A percentile compares a stretch with the other conserved stretches of the same genome.
phyloP scores from a whole-genome alignment of 2,113 vertebrate genomes.

The Corydoras maculifer region DNA sequence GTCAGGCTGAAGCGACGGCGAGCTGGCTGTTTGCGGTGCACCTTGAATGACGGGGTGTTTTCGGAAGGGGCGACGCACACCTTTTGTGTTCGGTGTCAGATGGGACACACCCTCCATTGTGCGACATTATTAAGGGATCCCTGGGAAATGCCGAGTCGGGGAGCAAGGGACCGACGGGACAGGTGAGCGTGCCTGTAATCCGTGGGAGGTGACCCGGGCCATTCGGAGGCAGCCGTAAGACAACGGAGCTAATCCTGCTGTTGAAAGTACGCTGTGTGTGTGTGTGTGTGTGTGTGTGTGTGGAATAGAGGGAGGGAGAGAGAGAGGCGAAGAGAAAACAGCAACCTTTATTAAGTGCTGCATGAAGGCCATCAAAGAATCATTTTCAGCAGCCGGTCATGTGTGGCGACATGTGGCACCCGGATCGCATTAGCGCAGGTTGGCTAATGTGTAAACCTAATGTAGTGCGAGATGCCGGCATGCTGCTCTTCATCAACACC shows the following conservation, averaged over 20 bases:
- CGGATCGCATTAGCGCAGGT: conserved; percentile 28
- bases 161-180: conserved; percentile 33
- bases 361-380: conserved; percentile 14
- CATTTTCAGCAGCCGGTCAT: conserved; percentile 29
- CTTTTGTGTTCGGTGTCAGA: conserved; percentile 47
- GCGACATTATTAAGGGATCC: conserved; percentile 41
- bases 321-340: conserved; percentile 15
- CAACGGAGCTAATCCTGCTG: conserved; percentile 45
- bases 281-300: conserved; percentile 16
- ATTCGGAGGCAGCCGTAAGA: conserved; percentile 43
- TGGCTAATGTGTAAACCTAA: conserved; percentile 35
- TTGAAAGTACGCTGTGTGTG: conserved; percentile 26
- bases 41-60: conserved; percentile 30
- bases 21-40: conserved; percentile 32
- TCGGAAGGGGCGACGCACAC: conserved; percentile 13
- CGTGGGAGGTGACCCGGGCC: conserved; percentile 26
- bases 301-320: not conserved
- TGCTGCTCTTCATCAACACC: conserved; percentile 27
- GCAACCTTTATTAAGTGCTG: conserved; percentile 39
- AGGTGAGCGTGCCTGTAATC: conserved; percentile 49
- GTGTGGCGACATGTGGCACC: conserved; percentile 36
- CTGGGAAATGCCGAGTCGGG: conserved; percentile 39
- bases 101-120: conserved; percentile 48
- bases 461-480: conserved; percentile 28
- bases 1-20: conserved; percentile 36